Base-by-base conservation (phyloP, 2,888 invertebrate genomes). In the Diadegma fenestrale region DNA sequence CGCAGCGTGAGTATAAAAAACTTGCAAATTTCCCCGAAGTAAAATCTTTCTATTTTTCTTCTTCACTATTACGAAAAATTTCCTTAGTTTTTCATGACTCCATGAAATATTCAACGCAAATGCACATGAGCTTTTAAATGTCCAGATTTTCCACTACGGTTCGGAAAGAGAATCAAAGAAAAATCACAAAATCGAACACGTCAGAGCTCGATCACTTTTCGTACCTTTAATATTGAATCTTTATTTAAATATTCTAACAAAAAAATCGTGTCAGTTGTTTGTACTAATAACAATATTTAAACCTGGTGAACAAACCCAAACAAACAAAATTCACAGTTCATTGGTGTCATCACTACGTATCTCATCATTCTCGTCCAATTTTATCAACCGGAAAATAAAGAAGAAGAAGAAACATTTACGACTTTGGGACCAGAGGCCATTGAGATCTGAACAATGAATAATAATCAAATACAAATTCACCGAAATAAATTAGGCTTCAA, bases 311-410 rank as follows among this genome's bases (percentile, higher is more conserved):
- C 22, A 54, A 54, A 54, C 8, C 19, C 7, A 54, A 58, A 12
- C 14, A 58, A 58, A 12, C 71, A 66, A 61, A 77, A 43, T 80
- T 91, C 90, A 63, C 89, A 92, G 92, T 92, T 92, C 26, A 82
- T 92, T 71, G 90, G 92, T 51, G 91, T 91, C 22, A 91, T 91
- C 76, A 92, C 92, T 2, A 92, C 92, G 41, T 92, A 91, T 51
- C 86, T 92, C 26, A 92, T 92, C 6, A 92, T 92, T 66, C 88
- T 92, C 54, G 90, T 92, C 0, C 92, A 92, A 77, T 92, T 92
- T 77, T 91, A 92, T 79, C 86, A 87, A 71, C 91, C 91, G 3
- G 89, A 90, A 58, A 63, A 66, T 61, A 45, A 58, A 26, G 37
- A 63, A 10, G 80, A 69, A 5, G 61, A 77, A 51, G 77, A 73